Base-by-base conservation (phyloP, 1,140 invertebrate species). In the Drosophila nasuta region DNA sequence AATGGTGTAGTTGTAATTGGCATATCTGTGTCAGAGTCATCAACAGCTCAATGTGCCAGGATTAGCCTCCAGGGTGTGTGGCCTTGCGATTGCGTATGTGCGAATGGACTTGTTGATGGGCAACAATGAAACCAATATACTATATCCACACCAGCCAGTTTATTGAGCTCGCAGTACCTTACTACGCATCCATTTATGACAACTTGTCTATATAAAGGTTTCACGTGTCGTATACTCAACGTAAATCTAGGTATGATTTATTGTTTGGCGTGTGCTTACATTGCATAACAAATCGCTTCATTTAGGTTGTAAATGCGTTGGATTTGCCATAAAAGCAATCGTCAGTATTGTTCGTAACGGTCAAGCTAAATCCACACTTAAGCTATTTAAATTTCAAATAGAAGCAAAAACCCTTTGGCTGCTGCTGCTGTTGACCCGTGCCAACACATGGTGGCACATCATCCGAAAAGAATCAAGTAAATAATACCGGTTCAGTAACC, bases 361-460 rank as follows among this genome's bases (percentile, higher is more conserved):
- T 43, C 46, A 70, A 63, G 48, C 41, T 38, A 65, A 69, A 67
- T 77, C 70, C 62, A 60, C 30, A 71, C 65, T 68, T 75, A 86
- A 85, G 63, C 78, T 63, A 76, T 86, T 86, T 77, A 75, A 86
- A 81, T 86, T 81, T 70, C 70, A 78, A 75, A 78, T 75, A 52
- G 72, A 57, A 59, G 46, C 28, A 68, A 77, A 25, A 79, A 54
- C 74, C 56, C 63, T 75, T 78, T 30, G 35, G 8, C 33, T 25
- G 20, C 20, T 25, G 20, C 63, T 64, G 64, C 74, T 15, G 13
- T 45, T 56, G 43, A 62, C 33, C 28, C 30, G 48, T 17, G 13
- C 28, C 17, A 48, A 46, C 15, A 58, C 43, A 41, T 43, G 46
- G 41, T 43, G 46, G 41, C 35, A 60, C 8, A 15, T 59, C 57